Conservation (phyloP, 2,113 vertebrate genomes). For the Pseudonaja textilis region DNA sequence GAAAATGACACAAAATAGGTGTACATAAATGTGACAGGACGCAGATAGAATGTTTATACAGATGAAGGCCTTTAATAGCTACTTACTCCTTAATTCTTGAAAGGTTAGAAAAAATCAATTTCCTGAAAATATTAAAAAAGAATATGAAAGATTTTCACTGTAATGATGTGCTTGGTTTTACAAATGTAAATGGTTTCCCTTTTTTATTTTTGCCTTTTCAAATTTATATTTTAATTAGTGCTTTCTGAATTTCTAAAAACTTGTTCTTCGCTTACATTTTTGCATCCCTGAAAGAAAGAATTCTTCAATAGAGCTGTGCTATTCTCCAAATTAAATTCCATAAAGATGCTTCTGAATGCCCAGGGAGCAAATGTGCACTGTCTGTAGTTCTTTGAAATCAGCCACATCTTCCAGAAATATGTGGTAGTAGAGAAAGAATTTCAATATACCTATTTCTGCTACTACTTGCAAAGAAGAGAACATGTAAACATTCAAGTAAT, state of each 20-base stretch:
- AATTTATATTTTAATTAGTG: not conserved
- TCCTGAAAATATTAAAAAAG: not conserved
- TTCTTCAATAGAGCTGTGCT: not conserved
- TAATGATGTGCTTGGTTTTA: not conserved
- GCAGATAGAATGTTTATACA: not conserved
- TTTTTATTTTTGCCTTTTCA: not conserved
- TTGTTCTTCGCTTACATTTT: not conserved
- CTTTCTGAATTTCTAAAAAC: not conserved
- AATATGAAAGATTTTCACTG: not conserved
- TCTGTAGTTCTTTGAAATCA: not conserved
- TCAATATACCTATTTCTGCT: not conserved
- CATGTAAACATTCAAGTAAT: not conserved
- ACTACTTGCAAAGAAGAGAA: not conserved
- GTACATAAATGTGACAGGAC: not conserved
- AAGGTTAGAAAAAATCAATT: slow-evolving; percentile 26
- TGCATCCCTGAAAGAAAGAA: not conserved
- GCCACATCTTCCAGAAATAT: not conserved
- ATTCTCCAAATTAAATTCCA: not conserved
- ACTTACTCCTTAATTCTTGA: slow-evolving; percentile 8
- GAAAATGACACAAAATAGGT: not conserved
- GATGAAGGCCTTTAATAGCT: not conserved
- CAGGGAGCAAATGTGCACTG: not conserved
- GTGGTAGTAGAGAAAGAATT: not conserved
- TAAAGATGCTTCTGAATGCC: not conserved
- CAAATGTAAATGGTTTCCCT: not conserved